phyloP scores from a whole-genome alignment of 2,797 vertebrate species.

The Cynopterus sphinx region DNA sequence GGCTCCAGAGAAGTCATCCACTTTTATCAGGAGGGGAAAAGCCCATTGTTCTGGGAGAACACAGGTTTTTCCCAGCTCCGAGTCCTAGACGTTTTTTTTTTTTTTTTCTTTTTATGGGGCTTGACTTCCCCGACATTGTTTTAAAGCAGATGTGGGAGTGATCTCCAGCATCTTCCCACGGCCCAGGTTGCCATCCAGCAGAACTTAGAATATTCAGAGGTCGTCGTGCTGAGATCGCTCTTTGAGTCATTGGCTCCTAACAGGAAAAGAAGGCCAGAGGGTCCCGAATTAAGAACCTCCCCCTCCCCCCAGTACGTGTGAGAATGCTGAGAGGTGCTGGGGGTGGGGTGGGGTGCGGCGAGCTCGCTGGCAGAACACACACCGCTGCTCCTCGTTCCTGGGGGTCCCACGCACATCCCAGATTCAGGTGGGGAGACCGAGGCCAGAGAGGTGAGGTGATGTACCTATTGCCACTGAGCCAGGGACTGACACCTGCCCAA shows the following conservation, averaged over 20 bases:
- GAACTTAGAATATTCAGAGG: not conserved
- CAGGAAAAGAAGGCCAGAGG: not conserved
- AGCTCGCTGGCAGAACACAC: not conserved
- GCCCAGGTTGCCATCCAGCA: not conserved
- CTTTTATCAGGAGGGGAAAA: not conserved
- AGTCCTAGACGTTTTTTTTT: not conserved
- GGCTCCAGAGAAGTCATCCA: not conserved
- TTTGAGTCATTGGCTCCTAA: not conserved
- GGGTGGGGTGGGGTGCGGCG: not conserved
- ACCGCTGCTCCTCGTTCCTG: not conserved
- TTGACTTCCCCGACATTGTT: not conserved
- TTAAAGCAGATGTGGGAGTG: not conserved
- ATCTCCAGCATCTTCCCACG: not conserved
- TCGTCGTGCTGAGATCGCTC: not conserved
- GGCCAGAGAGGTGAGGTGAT: not conserved
- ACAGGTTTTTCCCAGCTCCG: not conserved
- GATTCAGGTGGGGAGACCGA: not conserved
- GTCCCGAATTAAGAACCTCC: not conserved
- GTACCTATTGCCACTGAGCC: not conserved
- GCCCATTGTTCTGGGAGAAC: not conserved
- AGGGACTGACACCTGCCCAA: accelerated
- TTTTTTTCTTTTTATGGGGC: not conserved
- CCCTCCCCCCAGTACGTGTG: too few relatives aligned
- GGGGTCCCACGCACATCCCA: not conserved
- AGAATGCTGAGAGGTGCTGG: not conserved